Percentiles rank a stretch among this genome's conserved stretches.
phyloP scores from a whole-genome alignment of 2,888 invertebrate species.

The Microctonus hyperodae region DNA sequence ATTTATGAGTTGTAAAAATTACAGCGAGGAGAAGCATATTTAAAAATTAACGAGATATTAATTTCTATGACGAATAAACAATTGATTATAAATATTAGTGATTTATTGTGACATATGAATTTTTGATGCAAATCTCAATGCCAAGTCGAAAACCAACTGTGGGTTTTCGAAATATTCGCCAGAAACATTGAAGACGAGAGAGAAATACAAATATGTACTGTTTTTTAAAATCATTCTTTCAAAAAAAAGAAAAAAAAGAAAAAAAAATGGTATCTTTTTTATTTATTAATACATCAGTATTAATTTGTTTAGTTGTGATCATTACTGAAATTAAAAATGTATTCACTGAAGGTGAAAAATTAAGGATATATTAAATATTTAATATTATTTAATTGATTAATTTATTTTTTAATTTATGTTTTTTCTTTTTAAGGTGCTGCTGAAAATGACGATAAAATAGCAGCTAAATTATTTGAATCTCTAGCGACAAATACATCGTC shows the following conservation, averaged over 20 bases:
- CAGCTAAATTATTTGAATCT: background rate
- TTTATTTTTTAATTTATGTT: background rate
- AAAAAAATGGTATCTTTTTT: background rate
- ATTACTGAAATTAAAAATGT: background rate
- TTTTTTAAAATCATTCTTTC: background rate
- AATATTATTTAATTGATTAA: background rate
- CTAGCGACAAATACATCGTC: background rate
- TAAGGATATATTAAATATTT: background rate
- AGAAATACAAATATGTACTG: background rate
- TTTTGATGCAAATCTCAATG: background rate
- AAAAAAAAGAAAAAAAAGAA: too few species aligned
- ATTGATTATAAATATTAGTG: conserved; percentile 4
- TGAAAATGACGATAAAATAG: background rate
- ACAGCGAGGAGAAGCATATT: background rate
- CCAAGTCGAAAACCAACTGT: background rate
- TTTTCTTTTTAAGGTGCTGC: background rate
- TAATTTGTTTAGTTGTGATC: background rate
- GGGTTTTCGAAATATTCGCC: background rate
- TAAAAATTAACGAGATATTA: conserved; percentile 1
- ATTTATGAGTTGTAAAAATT: background rate
- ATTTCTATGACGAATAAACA: conserved; percentile 3
- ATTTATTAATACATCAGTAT: background rate
- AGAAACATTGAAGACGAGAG: background rate
- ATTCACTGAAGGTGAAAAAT: background rate
- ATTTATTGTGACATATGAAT: background rate